Evolutionary conservation across 1,140 invertebrate species (phyloP), one percentile per base, ranked within the genome.

Genomic region (Cydia strobilella): DNA sequence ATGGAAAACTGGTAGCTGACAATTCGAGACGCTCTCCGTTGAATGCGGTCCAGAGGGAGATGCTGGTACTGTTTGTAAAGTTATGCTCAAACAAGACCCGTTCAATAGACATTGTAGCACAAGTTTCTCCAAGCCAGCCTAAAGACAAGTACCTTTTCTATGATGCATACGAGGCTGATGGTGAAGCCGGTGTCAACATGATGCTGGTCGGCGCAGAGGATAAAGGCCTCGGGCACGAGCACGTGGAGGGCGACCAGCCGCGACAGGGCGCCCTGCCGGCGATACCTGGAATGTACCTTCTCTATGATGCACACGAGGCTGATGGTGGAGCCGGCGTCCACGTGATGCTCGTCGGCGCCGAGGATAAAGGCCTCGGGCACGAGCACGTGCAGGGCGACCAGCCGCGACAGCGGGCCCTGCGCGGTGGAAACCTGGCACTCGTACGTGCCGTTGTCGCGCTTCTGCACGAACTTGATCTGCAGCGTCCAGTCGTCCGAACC

Each of bases 401-500:
- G 97, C 87, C 97, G 96, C 66, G 97, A 97, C 83, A 97, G 94
- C 85, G 97, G 95, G 76, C 97, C 97, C 62, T 95, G 95, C 80
- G 95, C 96, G 78, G 96, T 97, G 48, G 97, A 97, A 80, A 98
- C 95, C 97, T 99, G 98, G 93, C 98, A 99, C 88, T 98, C 98
- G 93, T 99, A 99, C 63, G 97, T 97, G 79, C 98, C 98, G 84
- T 97, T 97, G 94, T 99, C 98, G 82, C 96, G 94, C 83, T 96
- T 96, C 89, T 97, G 96, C 75, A 98, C 97, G 91, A 97, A 98
- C 93, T 98, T 98, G 86, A 99, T 98, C 93, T 98, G 96, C 80
- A 99, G 94, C 72, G 96, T 98, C 98, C 98, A 99, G 88, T 94
- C 94, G 80, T 94, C 94, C 20, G 94, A 94, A n/a, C 94, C 94